Conservation (phyloP, 2,113 vertebrate genomes). For the Lepus timidus region DNA sequence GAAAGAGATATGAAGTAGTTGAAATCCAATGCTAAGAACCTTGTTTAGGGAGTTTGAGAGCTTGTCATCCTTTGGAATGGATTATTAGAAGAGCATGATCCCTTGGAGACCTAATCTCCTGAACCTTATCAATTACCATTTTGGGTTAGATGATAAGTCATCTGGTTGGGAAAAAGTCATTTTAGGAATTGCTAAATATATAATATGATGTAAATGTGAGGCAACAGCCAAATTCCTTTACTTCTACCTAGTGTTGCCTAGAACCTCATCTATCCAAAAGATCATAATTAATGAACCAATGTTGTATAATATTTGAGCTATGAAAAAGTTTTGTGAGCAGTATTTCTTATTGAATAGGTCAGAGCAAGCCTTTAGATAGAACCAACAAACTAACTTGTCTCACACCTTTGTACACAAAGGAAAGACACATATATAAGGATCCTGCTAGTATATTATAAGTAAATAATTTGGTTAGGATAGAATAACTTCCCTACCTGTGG, state of each 20-base stretch:
- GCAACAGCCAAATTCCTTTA: neutral
- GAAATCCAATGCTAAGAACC: neutral
- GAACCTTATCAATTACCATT: neutral
- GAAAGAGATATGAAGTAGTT: neutral
- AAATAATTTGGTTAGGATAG: neutral
- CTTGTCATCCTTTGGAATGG: neutral
- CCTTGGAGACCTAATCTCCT: neutral
- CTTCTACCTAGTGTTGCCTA: neutral
- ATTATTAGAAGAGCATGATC: neutral
- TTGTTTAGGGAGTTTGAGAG: constrained; percentile 9
- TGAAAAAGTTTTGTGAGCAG: neutral
- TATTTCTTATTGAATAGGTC: neutral
- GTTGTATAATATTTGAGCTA: neutral
- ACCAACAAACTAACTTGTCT: neutral
- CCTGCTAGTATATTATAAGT: neutral
- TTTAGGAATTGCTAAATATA: neutral
- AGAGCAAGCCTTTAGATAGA: neutral
- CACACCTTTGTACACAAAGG: neutral
- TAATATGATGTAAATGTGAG: neutral
- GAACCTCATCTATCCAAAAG: neutral
- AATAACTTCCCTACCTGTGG: neutral
- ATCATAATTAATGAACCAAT: neutral
- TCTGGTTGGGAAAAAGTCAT: neutral
- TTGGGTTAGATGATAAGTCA: neutral
- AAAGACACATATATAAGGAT: neutral